Base-by-base conservation (phyloP, 2,888 invertebrate species). In the Melolontha melolontha region DNA sequence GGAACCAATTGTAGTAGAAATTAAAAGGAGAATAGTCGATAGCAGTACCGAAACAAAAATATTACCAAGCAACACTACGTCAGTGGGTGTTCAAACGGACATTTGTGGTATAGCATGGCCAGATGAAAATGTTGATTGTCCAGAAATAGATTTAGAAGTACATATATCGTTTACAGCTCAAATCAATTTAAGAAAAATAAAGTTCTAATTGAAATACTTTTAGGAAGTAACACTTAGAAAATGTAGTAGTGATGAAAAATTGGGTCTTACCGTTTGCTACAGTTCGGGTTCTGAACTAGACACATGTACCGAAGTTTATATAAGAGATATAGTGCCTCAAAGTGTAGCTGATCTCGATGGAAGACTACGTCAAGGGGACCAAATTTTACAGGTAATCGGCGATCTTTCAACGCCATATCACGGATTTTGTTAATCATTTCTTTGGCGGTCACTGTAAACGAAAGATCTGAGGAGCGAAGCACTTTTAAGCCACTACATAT, bases 201-300 rank as follows among this genome's bases (percentile, higher is more conserved):
- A 7, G 12, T 39, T 8, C 29, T n/a, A n/a, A 27, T 42, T n/a
- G 4, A 59, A 12, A 22, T 54, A 41, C 73, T 77, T 79, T 63
- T 83, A 91, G 90, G 91, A 91, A 85, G 87, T 91, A 67, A 88
- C 88, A 39, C 82, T 91, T 68, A 83, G 86, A 70, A 87, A 89
- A 76, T 83, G 84, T 34, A 84, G 83, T 51, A 85, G 85, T 68
- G 86, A 86, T 68, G 89, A 89, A 78, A 88, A 88, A 77, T 82
- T 92, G 7, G 91, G 91, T 5, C 82, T 91, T 68, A 90, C 90
- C 22, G 86, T 91, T 55, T 90, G 89, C 80, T 90, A 90, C 78
- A 90, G 89, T 75, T 87, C 87, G 11, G 85, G 86, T 55, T 85
- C 85, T 42, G 85, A 84, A 70, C 83, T 82, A 70, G 85, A 86